These are phyloP conservation scores for Paramuricea clavata DNA, from an alignment of 92 coral and sea anemone genomes.

Conservation along the genomic window DNA sequence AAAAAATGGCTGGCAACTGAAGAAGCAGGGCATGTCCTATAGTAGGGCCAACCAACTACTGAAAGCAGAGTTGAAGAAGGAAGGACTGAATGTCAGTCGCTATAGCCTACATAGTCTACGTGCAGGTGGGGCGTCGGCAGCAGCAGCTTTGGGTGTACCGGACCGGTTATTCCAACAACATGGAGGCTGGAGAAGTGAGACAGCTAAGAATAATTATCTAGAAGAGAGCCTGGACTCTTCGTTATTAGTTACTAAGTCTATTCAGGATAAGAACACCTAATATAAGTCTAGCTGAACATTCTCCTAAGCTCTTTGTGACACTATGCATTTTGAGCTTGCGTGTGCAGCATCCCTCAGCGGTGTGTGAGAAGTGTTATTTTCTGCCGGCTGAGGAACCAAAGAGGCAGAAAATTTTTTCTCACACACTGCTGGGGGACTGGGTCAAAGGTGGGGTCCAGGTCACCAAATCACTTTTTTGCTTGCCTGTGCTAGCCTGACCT, in stretches of 20 bases:
- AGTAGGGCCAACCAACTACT: conserved; percentile 54
- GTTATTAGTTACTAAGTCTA: conserved; percentile 31
- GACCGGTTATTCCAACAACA: conserved; percentile 59
- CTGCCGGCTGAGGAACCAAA: too few relatives aligned
- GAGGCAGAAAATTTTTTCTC: too few relatives aligned
- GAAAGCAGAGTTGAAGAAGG: conserved; percentile 52
- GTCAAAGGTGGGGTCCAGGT: too few relatives aligned
- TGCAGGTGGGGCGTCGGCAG: conserved; percentile 57
- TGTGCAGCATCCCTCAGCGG: too few relatives aligned
- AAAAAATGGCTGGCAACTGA: conserved; percentile 44
- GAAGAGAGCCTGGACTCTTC: conserved; percentile 42
- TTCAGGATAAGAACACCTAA: too few relatives aligned
- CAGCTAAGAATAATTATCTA: conserved; percentile 43
- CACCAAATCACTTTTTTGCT: too few relatives aligned
- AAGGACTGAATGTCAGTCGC: conserved; percentile 34
- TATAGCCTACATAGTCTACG: conserved; percentile 58
- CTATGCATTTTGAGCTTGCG: too few relatives aligned
- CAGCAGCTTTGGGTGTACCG: conserved; percentile 53
- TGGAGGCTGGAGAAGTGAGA: conserved; percentile 58
- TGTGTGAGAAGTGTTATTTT: too few relatives aligned
- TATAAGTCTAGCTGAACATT: too few relatives aligned
- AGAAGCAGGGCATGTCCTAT: conserved; percentile 43
- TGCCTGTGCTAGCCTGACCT: too few relatives aligned
- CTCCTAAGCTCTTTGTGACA: too few relatives aligned
- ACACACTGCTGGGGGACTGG: too few relatives aligned